Base-by-base conservation (phyloP, 2,888 invertebrate genomes). In the Adela reaumurella region DNA sequence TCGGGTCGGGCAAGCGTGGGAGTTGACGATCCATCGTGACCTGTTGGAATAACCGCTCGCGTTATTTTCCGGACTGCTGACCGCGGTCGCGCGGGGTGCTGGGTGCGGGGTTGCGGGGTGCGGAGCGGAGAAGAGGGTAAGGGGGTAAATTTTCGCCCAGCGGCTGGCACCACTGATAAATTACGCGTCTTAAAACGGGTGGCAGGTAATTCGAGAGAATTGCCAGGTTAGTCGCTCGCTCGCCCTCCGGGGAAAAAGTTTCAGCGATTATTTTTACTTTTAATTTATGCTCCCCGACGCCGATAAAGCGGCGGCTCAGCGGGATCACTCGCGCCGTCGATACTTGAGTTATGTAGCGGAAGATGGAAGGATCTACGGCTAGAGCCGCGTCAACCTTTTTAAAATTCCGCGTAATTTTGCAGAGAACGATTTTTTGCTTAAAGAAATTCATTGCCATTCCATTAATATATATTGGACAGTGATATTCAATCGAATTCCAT, bases 161-260 rank as follows among this genome's bases (percentile, higher is more conserved):
- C 56, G 62, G 62, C 46, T 28, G 62, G 63, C 64, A 62, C 59
- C 62, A 57, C 77, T 83, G 82, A 83, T 83, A 83, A 83, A 83
- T 83, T 81, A 79, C 80, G 70, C 70, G 77, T 74, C 78, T 82
- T 81, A 77, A 74, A 78, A 77, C 74, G 76, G 70, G 74, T 82
- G 82, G 81, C 82, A 83, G 82, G 82, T 83, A 82, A 83, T 83
- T 74, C 70, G 66, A 68, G 67, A 68, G 67, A 70, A 74, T 73
- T 74, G 74, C 67, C 68, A 62, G 62, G 64, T 35, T 35, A 14
- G 11, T 35, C 35, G 35, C 63, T 61, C 59, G 60, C 66, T 62
- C 65, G 63, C 67, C 64, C 64, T 62, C 62, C 64, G 67, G 62
- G 65, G 64, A 64, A 62, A 70, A 76, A 76, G 67, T 74, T 76